Conservation (phyloP, 2,888 invertebrate species). For the Dryocosmus kuriphilus region DNA sequence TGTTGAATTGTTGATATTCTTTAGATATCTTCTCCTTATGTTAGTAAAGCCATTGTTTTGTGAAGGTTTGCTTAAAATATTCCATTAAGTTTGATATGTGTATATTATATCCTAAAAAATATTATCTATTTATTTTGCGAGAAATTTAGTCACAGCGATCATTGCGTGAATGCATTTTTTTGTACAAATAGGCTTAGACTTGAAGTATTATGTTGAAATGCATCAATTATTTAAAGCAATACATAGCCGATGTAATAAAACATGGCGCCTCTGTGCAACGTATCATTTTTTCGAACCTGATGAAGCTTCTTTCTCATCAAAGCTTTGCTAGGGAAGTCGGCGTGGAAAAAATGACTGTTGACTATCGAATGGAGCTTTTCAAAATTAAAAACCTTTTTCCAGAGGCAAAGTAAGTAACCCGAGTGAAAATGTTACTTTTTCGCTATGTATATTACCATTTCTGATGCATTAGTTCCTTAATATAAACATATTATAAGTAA, state of each 20-base stretch:
- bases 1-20: no score
- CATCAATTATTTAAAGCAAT: conserved; percentile 74
- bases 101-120: no score
- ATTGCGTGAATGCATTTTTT: no score
- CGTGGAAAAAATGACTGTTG: conserved; percentile 81
- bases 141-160: no score
- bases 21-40: no score
- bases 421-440: neutral
- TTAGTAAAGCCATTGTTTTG: no score
- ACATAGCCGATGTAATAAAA: conserved; percentile 79
- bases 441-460: neutral
- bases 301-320: conserved; percentile 80
- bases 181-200: no score
- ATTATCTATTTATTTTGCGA: no score
- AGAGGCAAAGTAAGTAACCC: conserved; percentile 75
- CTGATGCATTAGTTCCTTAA: neutral
- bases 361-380: conserved; percentile 80
- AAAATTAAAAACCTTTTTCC: conserved; percentile 80
- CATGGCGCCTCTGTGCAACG: conserved; percentile 78
- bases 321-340: conserved; percentile 78
- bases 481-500: neutral
- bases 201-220: no score
- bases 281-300: conserved; percentile 82
- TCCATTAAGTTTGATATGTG: no score
- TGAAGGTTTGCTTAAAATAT: no score